Evolutionary conservation across 1,140 invertebrate genomes (phyloP).

Genomic region (Bombus balteatus): DNA sequence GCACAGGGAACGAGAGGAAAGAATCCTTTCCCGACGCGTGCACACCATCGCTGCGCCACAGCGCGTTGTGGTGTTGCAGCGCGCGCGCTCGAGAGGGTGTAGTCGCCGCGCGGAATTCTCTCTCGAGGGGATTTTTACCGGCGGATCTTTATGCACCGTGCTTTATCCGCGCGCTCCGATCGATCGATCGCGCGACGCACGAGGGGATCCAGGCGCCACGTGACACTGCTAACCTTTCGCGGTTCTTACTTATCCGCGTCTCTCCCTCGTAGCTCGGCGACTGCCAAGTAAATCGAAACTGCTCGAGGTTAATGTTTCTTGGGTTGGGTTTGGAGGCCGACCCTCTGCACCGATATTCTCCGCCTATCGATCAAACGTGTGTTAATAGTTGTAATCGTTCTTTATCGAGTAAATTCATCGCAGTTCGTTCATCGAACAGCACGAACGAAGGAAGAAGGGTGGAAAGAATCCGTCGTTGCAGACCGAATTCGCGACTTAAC

Average conservation of each 20-base stretch:
- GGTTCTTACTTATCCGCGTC: slow-evolving; percentile 4
- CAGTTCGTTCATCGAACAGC: background rate
- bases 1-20: slow-evolving; percentile 15
- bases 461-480: background rate
- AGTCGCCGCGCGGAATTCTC: slow-evolving; percentile 35
- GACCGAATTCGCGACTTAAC: background rate
- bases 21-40: slow-evolving; percentile 40
- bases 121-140: slow-evolving; percentile 1
- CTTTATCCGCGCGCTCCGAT: background rate
- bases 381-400: background rate
- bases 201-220: slow-evolving; percentile 35
- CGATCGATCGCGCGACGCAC: slow-evolving; percentile 30
- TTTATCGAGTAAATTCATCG: background rate
- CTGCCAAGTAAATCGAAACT: background rate
- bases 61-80: background rate
- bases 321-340: slow-evolving; percentile 12
- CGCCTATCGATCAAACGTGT: background rate
- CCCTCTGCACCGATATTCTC: background rate
- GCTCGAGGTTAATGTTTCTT: background rate
- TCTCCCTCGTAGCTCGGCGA: background rate
- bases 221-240: slow-evolving; percentile 45
- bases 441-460: background rate
- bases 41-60: background rate
- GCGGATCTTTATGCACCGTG: slow-evolving; percentile 27
- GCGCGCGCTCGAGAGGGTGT: slow-evolving; percentile 24